Percentiles rank a stretch among this genome's conserved stretches.
These are phyloP conservation scores for Hemistola chrysoprasaria DNA, from an alignment of 2,888 invertebrate species.

Conservation along the genomic window DNA sequence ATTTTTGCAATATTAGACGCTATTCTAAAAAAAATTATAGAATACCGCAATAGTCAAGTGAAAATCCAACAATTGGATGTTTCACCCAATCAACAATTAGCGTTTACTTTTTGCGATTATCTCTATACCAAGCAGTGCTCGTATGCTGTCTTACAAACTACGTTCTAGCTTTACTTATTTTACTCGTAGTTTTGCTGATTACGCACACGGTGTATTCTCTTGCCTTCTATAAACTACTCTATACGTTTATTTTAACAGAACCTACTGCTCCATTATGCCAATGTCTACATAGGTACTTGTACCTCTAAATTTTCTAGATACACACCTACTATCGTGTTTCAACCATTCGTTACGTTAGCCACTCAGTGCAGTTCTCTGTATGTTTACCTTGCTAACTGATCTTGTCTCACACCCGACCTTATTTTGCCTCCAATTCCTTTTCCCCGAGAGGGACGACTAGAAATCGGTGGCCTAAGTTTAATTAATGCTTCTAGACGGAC, in stretches of 20 bases:
- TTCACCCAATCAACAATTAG: too few relatives aligned
- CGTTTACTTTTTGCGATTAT: too few relatives aligned
- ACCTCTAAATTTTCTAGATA: conserved; percentile 28
- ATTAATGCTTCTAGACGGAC: conserved; percentile 50
- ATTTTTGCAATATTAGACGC: too few relatives aligned
- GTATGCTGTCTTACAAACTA: not conserved
- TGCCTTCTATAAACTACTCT: not conserved
- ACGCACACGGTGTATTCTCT: conserved; percentile 8
- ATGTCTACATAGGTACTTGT: conserved; percentile 10
- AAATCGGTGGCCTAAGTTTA: conserved; percentile 71
- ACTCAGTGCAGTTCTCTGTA: conserved; percentile 62
- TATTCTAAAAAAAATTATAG: too few relatives aligned
- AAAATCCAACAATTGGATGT: too few relatives aligned
- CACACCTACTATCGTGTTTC: conserved; percentile 34
- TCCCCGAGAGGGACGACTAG: conserved; percentile 75
- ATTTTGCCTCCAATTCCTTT: conserved; percentile 79
- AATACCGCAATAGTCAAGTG: too few relatives aligned
- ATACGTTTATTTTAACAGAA: not conserved
- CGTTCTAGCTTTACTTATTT: not conserved
- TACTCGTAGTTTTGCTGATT: not conserved
- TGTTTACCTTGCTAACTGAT: conserved; percentile 76
- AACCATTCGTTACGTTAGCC: conserved; percentile 50
- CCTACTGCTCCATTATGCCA: conserved; percentile 5
- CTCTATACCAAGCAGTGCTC: conserved; percentile 10
- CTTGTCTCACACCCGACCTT: conserved; percentile 77